phyloP scores from a whole-genome alignment of 2,888 invertebrate species.

The Cheilosia impressa region DNA sequence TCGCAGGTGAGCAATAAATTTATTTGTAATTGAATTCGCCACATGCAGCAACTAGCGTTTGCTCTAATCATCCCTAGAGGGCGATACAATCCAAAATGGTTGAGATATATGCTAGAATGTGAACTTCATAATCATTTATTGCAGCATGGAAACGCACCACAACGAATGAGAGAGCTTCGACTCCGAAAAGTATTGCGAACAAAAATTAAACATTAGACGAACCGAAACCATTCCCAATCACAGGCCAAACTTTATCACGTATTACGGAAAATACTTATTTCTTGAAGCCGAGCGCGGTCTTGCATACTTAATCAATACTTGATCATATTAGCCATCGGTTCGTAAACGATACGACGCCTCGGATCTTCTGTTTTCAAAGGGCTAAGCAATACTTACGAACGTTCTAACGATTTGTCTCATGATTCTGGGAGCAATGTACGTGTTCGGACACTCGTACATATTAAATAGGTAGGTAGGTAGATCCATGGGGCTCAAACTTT shows the following conservation, averaged over 20 bases:
- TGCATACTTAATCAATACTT: constrained; percentile 64
- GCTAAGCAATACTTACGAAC: constrained; percentile 41
- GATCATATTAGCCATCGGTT: constrained; percentile 52
- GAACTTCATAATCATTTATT: background rate
- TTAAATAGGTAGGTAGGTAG: constrained; percentile 61
- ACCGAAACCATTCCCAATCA: constrained; percentile 43
- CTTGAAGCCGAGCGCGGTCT: constrained; percentile 54
- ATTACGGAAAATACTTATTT: constrained; percentile 72
- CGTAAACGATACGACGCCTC: constrained; percentile 69
- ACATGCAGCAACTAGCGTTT: background rate
- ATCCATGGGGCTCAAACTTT: constrained; percentile 48
- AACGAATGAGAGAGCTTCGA: background rate
- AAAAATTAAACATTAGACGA: constrained; percentile 14
- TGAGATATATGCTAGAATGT: background rate
- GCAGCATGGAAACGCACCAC: constrained; percentile 8
- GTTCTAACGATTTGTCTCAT: constrained; percentile 70
- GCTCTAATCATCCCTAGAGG: constrained; percentile 2
- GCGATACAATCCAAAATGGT: background rate
- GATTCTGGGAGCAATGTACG: constrained; percentile 73
- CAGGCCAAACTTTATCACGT: constrained; percentile 68
- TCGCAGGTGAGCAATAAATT: constrained; percentile 18
- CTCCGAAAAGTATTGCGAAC: constrained; percentile 21
- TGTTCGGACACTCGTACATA: constrained; percentile 58
- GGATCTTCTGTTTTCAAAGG: constrained; percentile 66
- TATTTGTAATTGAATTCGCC: constrained; percentile 2